These are phyloP conservation scores for Aphyosemion australe DNA, from an alignment of 2,113 vertebrate species.

Conservation along the genomic window DNA sequence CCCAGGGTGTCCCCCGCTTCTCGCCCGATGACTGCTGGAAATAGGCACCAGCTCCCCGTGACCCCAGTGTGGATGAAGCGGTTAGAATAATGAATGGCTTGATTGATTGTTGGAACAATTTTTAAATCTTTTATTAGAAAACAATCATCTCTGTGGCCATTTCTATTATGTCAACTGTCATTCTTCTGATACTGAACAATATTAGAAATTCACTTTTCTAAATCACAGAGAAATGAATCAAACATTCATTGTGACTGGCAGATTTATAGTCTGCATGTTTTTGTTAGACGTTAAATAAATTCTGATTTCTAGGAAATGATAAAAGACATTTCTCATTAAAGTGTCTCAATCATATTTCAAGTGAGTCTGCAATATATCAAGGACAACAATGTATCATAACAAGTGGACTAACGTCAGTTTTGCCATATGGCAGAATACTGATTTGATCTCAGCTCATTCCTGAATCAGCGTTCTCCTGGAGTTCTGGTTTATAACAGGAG, in stretches of 20 bases:
- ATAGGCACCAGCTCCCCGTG: too few relatives aligned
- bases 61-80: too few relatives aligned
- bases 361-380: not conserved
- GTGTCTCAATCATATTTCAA: conserved; percentile 9
- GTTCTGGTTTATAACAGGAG: conserved; percentile 35
- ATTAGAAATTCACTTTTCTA: not conserved
- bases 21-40: too few relatives aligned
- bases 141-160: too few relatives aligned
- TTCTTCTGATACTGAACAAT: too few relatives aligned
- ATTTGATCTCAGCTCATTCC: conserved; percentile 40
- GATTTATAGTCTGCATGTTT: conserved; percentile 10
- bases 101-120: too few relatives aligned
- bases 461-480: conserved; percentile 52
- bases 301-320: conserved; percentile 8
- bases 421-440: conserved; percentile 26
- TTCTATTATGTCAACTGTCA: too few relatives aligned
- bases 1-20: too few relatives aligned
- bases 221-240: not conserved
- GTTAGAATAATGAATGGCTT: too few relatives aligned
- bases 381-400: conserved; percentile 29
- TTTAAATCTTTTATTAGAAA: too few relatives aligned
- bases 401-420: conserved; percentile 15
- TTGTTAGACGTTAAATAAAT: conserved; percentile 30
- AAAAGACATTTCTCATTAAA: conserved; percentile 8
- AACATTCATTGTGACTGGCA: not conserved